Conservation (phyloP, 2,797 vertebrate genomes). For the Leptatherina wallacei region DNA sequence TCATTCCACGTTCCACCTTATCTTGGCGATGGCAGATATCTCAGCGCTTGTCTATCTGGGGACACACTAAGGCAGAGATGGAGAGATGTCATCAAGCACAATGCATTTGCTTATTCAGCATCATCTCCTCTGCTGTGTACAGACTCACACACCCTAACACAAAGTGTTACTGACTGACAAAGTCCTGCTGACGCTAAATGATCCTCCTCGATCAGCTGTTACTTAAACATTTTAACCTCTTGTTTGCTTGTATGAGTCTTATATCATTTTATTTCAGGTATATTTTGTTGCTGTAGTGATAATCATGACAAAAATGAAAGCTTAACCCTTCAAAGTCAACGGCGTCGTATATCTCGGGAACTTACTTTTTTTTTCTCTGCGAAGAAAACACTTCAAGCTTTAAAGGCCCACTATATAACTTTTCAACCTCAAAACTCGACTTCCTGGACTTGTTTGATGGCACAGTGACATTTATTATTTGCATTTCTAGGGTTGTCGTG, state of each 20-base stretch:
- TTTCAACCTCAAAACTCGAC: too few relatives aligned
- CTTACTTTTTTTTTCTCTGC: too few relatives aligned
- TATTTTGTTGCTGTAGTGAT: constrained; percentile 10
- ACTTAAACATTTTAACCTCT: constrained; percentile 17
- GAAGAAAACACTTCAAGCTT: too few relatives aligned
- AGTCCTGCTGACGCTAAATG: constrained; percentile 12
- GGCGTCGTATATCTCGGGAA: too few relatives aligned
- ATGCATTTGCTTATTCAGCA: constrained; percentile 59
- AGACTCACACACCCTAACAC: constrained; percentile 11
- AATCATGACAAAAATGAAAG: constrained; percentile 1
- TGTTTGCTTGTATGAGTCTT: constrained; percentile 26
- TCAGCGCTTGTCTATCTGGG: constrained; percentile 45
- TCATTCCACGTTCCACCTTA: constrained; percentile 74
- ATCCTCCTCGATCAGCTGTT: constrained; percentile 8
- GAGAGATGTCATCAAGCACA: constrained; percentile 60
- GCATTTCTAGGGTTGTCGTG: too few relatives aligned
- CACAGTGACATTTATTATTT: too few relatives aligned
- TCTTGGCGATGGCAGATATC: constrained; percentile 66
- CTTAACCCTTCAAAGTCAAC: too few relatives aligned
- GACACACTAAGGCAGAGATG: constrained; percentile 58
- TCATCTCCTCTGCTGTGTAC: constrained; percentile 15
- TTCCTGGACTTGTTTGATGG: too few relatives aligned
- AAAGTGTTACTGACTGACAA: constrained; percentile 35
- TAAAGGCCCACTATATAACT: too few relatives aligned
- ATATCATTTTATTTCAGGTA: background rate